Evolutionary conservation across 1,140 invertebrate species (phyloP), one percentile per base, ranked within the genome.

Genomic region (Drosophila obscura): DNA sequence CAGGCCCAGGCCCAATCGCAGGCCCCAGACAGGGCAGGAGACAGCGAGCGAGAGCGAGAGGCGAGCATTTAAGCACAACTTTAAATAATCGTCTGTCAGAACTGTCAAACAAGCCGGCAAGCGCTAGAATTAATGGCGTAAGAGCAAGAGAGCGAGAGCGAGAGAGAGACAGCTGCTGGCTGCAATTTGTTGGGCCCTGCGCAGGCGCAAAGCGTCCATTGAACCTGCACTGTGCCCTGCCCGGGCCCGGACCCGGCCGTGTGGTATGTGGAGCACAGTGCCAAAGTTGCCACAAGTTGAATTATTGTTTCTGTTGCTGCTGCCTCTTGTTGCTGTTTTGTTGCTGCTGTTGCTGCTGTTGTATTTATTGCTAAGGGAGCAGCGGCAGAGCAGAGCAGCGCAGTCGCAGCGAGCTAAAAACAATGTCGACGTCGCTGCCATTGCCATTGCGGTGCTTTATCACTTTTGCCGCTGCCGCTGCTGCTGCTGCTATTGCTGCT

Each of bases 71-170:
- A 91, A 91, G 84, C 90, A 89, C 90, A 91, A 91, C 84, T 91
- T 91, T 91, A 91, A 91, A 91, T 91, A 91, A 91, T 91, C 85
- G 90, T 91, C 90, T 91, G 90, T 91, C 90, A 91, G 90, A 91
- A 91, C 90, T 91, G 90, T 91, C 90, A 91, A 91, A 91, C 88
- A 91, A 91, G 90, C 91, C 90, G 90, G 90, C 90, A 56, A 90
- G 74, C 87, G 88, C 84, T 91, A 91, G 88, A 91, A 91, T 91
- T 91, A 91, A 91, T 91, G 90, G 90, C 75, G 63, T 59, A 76
- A 61, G 52, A 28, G 44, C 44, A 66, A 56, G 73, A 49, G 26
- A 24, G 41, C 9, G 8, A 31, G 53, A 45, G 28, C 43, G 35
- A 22, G 45, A 59, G 31, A 24, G 56, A 31, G 60, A 65, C 24